Evolutionary conservation across 2,113 vertebrate genomes (phyloP).

Genomic region (Psettodes erumei): DNA sequence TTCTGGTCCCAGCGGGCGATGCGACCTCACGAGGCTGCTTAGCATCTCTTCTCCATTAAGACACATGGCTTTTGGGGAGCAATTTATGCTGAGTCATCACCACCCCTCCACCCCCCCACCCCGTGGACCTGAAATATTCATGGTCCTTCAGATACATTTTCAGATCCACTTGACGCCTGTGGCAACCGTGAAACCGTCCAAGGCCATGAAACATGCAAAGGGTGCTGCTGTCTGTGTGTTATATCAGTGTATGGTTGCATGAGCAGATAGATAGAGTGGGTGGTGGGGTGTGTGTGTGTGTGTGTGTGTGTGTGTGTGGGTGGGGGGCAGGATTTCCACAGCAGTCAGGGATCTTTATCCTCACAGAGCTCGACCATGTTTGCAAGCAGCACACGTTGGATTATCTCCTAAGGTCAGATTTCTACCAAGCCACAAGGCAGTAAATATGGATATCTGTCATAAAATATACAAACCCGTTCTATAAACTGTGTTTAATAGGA

Average conservation of each 20-base stretch:
- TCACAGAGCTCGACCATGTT: not conserved
- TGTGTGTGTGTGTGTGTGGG: too few species aligned
- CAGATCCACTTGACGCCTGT: not conserved
- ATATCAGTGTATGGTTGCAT: not conserved
- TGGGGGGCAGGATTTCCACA: not conserved
- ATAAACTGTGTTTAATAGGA: not conserved
- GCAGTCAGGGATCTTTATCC: not conserved
- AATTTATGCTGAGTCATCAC: constrained; percentile 21
- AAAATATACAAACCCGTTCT: not conserved
- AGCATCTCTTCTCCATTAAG: constrained; percentile 41
- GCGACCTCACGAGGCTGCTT: not conserved
- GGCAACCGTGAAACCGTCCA: constrained; percentile 10
- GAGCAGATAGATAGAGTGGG: not conserved
- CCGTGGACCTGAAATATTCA: constrained; percentile 34
- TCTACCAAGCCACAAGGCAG: not conserved
- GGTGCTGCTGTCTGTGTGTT: not conserved
- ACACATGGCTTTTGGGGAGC: not conserved
- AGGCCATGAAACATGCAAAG: constrained; percentile 5
- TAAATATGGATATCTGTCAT: not conserved
- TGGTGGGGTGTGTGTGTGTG: too few species aligned
- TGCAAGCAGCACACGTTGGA: not conserved
- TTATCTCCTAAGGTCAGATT: not conserved
- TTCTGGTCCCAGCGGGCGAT: not conserved
- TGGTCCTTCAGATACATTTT: constrained; percentile 28
- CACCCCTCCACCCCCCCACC: too few species aligned